Conservation (phyloP, 2,888 invertebrate species). For the Fragum fragum region DNA sequence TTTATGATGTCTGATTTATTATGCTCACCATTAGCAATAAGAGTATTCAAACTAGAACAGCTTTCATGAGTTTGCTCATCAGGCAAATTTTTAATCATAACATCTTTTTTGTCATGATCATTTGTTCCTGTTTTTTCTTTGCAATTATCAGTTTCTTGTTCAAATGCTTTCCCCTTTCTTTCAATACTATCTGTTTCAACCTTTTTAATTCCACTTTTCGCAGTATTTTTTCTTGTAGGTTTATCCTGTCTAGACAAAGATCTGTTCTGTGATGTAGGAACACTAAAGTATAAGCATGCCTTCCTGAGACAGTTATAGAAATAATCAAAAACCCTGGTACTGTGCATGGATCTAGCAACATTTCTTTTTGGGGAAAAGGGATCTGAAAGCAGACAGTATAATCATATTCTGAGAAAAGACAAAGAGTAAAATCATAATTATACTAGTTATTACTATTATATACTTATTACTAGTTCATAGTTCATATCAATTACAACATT, state of each 20-base stretch:
- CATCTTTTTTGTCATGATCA: background rate
- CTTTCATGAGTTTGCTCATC: background rate
- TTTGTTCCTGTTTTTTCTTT: background rate
- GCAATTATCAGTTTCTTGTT: background rate
- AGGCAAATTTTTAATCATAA: background rate
- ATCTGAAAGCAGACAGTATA: constrained; percentile 85
- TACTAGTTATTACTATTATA: too few relatives aligned
- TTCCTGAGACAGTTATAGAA: constrained; percentile 87
- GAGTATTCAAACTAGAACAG: background rate
- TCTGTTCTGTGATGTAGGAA: constrained; percentile 68
- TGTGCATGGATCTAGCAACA: constrained; percentile 87
- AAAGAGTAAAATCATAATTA: too few relatives aligned
- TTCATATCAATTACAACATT: too few relatives aligned
- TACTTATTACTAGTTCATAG: too few relatives aligned
- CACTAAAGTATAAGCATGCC: constrained; percentile 87
- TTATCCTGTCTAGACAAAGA: constrained; percentile 11
- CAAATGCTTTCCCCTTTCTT: background rate
- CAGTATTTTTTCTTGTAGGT: constrained; percentile 1
- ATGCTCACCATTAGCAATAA: background rate
- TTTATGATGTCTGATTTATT: too few relatives aligned
- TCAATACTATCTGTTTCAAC: background rate
- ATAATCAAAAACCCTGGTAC: constrained; percentile 87
- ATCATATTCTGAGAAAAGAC: too few relatives aligned
- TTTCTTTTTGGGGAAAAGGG: constrained; percentile 87
- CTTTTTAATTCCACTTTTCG: background rate